Conservation (phyloP, 2,797 vertebrate species). For the Arnoldichthys spilopterus region DNA sequence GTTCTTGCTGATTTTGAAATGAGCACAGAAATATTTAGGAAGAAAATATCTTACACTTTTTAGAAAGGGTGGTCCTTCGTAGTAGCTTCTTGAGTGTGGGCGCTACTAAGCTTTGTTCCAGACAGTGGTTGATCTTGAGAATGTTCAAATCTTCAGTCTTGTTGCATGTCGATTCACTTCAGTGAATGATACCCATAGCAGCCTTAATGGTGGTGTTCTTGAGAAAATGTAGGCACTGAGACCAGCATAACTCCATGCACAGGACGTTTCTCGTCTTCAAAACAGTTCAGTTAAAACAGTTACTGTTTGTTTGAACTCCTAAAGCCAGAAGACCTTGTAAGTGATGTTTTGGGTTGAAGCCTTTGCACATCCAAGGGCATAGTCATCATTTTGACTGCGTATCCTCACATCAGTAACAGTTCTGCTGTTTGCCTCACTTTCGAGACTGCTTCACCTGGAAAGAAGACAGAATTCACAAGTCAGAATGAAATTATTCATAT, state of each 20-base stretch:
- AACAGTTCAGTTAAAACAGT: constrained; percentile 31
- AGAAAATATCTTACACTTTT: constrained; percentile 47
- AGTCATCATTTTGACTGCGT: constrained; percentile 52
- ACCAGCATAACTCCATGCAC: constrained; percentile 73
- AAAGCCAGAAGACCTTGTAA: constrained; percentile 38
- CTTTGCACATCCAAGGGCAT: constrained; percentile 45
- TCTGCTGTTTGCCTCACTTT: constrained; percentile 43
- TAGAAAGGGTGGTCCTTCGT: constrained; percentile 23
- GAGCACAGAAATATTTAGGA: not conserved
- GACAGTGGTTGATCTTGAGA: constrained; percentile 18
- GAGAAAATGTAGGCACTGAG: constrained; percentile 62
- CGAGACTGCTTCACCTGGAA: constrained; percentile 41
- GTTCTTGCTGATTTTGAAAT: not conserved
- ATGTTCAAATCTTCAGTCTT: constrained; percentile 28
- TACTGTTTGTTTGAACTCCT: constrained; percentile 31
- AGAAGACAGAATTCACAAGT: constrained; percentile 58
- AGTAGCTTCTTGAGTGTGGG: not conserved
- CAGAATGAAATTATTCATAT: constrained; percentile 74
- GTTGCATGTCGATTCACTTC: constrained; percentile 31
- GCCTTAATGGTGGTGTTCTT: constrained; percentile 64
- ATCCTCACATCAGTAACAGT: constrained; percentile 38
- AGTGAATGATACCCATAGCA: constrained; percentile 41
- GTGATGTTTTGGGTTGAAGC: constrained; percentile 42
- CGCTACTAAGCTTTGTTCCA: not conserved
- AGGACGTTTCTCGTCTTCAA: constrained; percentile 23